Conservation (phyloP, 2,797 vertebrate genomes). For the Sebastes nivosus region DNA sequence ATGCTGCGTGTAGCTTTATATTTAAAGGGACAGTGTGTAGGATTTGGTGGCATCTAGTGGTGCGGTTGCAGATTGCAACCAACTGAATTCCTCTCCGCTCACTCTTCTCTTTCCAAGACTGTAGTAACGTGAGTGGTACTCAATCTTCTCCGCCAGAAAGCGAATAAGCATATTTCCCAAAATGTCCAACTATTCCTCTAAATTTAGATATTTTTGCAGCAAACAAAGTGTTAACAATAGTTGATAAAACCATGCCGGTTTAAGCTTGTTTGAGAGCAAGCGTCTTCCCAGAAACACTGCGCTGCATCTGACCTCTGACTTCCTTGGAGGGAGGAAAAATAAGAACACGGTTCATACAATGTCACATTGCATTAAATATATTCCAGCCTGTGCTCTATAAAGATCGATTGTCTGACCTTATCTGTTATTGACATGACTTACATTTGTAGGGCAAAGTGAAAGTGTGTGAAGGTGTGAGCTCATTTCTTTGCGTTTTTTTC, state of each 20-base stretch:
- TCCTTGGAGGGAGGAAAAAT: neutral
- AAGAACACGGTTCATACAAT: conserved; percentile 9
- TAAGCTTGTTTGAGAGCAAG: neutral
- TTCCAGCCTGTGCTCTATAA: neutral
- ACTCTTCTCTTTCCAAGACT: no score
- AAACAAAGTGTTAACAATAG: neutral
- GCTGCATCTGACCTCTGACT: conserved; percentile 15
- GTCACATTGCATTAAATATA: neutral
- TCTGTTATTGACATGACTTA: neutral
- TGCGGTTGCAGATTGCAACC: no score
- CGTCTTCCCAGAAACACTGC: conserved; percentile 1
- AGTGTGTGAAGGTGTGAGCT: neutral
- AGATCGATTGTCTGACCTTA: neutral
- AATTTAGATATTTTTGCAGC: neutral
- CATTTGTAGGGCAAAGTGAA: neutral
- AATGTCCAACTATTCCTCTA: neutral
- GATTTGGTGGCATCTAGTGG: no score
- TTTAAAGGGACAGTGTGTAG: neutral
- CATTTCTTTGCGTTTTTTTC: conserved; percentile 2
- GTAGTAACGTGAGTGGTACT: neutral
- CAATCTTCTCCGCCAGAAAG: neutral
- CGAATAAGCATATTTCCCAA: neutral
- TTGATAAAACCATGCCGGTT: neutral
- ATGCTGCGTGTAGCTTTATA: neutral
- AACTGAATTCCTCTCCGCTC: accelerated